phyloP scores from a whole-genome alignment of 2,113 vertebrate species.

The Sander lucioperca region DNA sequence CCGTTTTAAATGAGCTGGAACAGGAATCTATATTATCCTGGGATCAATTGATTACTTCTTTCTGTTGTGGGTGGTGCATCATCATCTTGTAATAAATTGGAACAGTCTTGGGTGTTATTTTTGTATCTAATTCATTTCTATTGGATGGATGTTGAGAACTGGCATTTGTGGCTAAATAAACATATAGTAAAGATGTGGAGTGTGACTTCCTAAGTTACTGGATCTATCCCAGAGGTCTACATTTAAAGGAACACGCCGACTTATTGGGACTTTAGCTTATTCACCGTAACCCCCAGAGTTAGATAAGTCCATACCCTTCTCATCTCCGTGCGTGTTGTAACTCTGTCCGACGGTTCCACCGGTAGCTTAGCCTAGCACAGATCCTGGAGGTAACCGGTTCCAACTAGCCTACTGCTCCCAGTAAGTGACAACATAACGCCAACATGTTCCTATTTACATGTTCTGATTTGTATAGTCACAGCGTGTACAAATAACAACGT shows the following conservation, averaged over 20 bases:
- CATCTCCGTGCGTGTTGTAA: too few species aligned
- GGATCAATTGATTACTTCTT: not conserved
- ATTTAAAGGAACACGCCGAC: slow-evolving; percentile 11
- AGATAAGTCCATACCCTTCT: too few species aligned
- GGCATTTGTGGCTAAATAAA: slow-evolving; percentile 27
- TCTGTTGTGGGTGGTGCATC: not conserved
- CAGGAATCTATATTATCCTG: slow-evolving; percentile 13
- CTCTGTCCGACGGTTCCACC: too few species aligned
- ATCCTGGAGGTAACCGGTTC: too few species aligned
- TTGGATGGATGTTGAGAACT: slow-evolving; percentile 4
- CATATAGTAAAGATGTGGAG: not conserved
- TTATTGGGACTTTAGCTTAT: too few species aligned
- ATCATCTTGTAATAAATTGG: slow-evolving; percentile 10
- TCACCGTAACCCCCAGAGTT: too few species aligned
- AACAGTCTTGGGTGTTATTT: not conserved
- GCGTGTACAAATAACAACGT: too few species aligned
- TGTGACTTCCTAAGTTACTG: slow-evolving; percentile 12
- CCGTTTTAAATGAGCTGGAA: slow-evolving; percentile 21
- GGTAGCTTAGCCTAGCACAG: too few species aligned
- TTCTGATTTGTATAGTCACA: too few species aligned
- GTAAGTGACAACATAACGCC: too few species aligned
- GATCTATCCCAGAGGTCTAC: slow-evolving; percentile 6
- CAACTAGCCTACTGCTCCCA: too few species aligned
- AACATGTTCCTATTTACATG: too few species aligned
- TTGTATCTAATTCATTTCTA: not conserved